Percentiles rank a stretch among this genome's conserved stretches.
phyloP scores from a whole-genome alignment of 2,888 invertebrate genomes.

The Cinara cedri region DNA sequence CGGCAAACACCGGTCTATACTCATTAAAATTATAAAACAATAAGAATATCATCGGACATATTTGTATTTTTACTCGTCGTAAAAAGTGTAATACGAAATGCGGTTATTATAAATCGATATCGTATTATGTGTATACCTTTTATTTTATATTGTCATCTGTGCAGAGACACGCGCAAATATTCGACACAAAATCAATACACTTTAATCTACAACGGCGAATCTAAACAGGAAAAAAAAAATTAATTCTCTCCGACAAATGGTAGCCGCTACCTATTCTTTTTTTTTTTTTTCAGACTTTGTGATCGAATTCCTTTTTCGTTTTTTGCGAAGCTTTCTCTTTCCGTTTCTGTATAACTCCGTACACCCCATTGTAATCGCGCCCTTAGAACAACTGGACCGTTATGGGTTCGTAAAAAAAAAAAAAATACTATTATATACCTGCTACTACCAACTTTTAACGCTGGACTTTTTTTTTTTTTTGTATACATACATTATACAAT shows the following conservation, averaged over 20 bases:
- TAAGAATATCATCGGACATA: no score
- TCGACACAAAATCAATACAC: background rate
- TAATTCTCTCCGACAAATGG: background rate
- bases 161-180: background rate
- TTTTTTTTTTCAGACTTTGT: constrained; percentile 3
- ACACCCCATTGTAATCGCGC: constrained; percentile 29
- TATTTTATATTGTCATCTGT: no score
- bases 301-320: constrained; percentile 13
- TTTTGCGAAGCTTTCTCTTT: constrained; percentile 34
- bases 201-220: constrained; percentile 1
- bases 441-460: constrained; percentile 37
- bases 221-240: background rate
- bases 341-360: no score
- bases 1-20: no score
- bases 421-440: no score
- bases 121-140: no score
- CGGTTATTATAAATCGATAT: no score
- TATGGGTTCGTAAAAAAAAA: constrained; percentile 23
- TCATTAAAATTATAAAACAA: no score
- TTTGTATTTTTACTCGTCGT: no score
- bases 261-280: background rate
- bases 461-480: background rate
- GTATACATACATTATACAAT: background rate
- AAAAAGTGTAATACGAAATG: no score
- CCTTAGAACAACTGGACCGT: constrained; percentile 33